These are phyloP conservation scores for Cyanocitta stelleri DNA, from an alignment of 2,113 vertebrate genomes.

Conservation along the genomic window DNA sequence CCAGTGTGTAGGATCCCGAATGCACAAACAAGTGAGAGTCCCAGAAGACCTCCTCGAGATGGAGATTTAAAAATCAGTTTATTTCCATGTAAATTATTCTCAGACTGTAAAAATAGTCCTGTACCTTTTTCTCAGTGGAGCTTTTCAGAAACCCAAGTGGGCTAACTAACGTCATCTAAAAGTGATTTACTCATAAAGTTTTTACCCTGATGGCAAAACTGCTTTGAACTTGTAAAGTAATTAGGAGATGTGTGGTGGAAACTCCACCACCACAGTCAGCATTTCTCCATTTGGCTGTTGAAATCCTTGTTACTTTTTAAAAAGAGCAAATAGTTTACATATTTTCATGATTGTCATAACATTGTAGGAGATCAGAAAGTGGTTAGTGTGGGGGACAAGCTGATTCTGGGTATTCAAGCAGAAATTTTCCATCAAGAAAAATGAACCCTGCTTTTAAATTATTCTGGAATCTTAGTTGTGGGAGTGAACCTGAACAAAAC, in stretches of 20 bases:
- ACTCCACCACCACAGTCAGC: not conserved
- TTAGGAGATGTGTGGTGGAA: not conserved
- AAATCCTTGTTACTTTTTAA: not conserved
- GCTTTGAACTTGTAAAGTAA: not conserved
- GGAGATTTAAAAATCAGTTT: constrained; percentile 17
- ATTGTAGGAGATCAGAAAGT: not conserved
- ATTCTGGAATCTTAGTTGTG: not conserved
- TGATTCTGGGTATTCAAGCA: not conserved
- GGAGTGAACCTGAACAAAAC: not conserved
- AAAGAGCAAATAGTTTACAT: not conserved
- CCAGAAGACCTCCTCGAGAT: not conserved
- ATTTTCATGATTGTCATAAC: not conserved
- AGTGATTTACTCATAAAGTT: not conserved
- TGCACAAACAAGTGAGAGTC: constrained; percentile 10
- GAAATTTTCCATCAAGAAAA: not conserved
- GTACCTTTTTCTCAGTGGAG: not conserved
- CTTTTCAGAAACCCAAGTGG: not conserved
- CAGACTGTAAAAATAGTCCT: constrained; percentile 24
- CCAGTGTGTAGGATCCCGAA: not conserved
- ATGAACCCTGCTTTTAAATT: not conserved
- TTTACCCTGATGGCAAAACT: not conserved
- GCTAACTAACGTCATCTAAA: not conserved
- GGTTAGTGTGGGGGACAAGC: not conserved
- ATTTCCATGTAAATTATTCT: constrained; percentile 16
- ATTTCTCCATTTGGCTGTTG: not conserved